phyloP scores from a whole-genome alignment of 2,797 vertebrate species.

The Tangara arthus region DNA sequence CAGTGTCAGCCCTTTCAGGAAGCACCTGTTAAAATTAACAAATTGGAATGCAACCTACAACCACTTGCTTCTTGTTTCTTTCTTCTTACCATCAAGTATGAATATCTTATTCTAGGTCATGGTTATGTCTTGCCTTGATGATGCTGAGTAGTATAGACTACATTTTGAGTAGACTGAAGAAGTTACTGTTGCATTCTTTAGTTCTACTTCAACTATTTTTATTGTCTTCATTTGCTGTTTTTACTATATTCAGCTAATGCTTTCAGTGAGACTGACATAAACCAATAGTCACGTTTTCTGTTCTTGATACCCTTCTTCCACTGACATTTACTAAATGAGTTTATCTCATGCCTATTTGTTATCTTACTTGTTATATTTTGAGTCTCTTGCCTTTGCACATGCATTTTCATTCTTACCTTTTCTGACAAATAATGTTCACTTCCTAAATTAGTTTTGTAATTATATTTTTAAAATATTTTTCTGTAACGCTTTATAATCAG shows the following conservation, averaged over 20 bases:
- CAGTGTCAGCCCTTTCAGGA: conserved; percentile 60
- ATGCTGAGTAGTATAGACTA: not conserved
- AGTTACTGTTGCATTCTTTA: not conserved
- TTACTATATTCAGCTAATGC: not conserved
- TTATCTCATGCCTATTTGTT: not conserved
- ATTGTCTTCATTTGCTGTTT: not conserved
- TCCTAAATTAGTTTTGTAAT: not conserved
- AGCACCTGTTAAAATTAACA: conserved; percentile 66
- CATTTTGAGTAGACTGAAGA: not conserved
- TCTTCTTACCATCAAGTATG: not conserved
- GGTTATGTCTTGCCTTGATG: not conserved
- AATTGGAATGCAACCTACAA: conserved; percentile 21
- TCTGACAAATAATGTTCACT: not conserved
- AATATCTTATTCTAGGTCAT: not conserved
- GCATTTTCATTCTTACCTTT: not conserved
- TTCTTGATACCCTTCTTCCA: not conserved
- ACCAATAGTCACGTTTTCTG: not conserved
- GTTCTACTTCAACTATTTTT: not conserved
- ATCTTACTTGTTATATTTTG: not conserved
- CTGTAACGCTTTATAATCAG: not conserved
- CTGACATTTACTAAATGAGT: not conserved
- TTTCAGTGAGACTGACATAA: not conserved
- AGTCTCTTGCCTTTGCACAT: not conserved
- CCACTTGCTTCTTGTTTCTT: conserved; percentile 63
- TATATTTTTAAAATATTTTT: not conserved